These are phyloP conservation scores for Tetragonula carbonaria DNA, from an alignment of 2,888 invertebrate species.

Conservation along the genomic window DNA sequence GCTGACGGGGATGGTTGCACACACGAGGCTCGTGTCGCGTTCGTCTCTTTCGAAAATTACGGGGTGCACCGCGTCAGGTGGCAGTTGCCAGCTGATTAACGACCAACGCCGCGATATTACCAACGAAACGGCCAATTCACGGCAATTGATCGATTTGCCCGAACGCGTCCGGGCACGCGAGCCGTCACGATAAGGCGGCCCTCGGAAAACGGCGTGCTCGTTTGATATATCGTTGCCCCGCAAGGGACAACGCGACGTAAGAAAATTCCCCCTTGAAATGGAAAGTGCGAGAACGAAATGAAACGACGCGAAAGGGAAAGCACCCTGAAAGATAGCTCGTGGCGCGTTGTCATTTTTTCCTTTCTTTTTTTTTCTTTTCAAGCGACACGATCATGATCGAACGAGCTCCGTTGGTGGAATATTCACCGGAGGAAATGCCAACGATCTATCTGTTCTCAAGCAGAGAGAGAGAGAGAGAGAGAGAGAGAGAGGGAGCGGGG, in stretches of 20 bases:
- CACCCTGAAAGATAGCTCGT: not conserved
- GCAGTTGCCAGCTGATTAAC: conserved; percentile 61
- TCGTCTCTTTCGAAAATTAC: conserved; percentile 35
- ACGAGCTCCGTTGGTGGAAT: not conserved
- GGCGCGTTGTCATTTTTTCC: too few relatives aligned
- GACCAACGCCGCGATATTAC: conserved; percentile 50
- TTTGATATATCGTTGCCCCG: conserved; percentile 35
- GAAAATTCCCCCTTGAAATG: conserved; percentile 53
- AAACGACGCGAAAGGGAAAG: conserved; percentile 32
- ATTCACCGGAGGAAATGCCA: not conserved
- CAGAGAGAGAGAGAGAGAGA: not conserved
- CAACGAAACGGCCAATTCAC: conserved; percentile 61
- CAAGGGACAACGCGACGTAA: not conserved
- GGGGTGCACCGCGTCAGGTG: conserved; percentile 25
- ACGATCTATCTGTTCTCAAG: not conserved
- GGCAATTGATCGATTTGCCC: conserved; percentile 64
- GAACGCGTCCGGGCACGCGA: conserved; percentile 63
- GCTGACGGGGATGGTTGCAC: not conserved
- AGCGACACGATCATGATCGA: not conserved
- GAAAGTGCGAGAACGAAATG: conserved; percentile 39
- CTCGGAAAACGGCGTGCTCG: conserved; percentile 26
- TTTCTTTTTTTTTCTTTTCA: not conserved
- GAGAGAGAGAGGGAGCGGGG: not conserved
- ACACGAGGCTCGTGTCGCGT: conserved; percentile 1
- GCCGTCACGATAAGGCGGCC: conserved; percentile 42